A percentile compares a stretch with the other conserved stretches of the same genome.
Conservation (phyloP, 2,113 vertebrate species). For the Dromas ardeola region DNA sequence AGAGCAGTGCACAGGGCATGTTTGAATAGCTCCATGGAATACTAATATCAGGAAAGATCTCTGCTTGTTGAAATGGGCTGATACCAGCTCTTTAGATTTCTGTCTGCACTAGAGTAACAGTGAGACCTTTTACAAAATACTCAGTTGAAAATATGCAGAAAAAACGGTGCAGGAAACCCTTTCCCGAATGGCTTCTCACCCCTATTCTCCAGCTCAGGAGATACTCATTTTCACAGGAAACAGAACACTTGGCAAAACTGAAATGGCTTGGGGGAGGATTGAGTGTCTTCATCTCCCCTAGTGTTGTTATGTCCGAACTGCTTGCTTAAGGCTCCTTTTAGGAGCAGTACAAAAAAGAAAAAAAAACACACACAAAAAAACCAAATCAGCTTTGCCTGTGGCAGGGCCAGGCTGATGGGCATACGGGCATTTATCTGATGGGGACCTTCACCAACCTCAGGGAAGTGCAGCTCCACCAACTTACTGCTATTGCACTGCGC, state of each 20-base stretch:
- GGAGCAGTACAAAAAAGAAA: background rate
- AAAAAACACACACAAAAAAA: too few relatives aligned
- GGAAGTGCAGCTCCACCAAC: background rate
- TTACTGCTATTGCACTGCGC: fast-evolving
- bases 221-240: background rate
- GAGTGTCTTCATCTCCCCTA: background rate
- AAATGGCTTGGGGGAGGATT: background rate
- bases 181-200: background rate
- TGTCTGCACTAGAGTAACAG: background rate
- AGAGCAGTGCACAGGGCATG: background rate
- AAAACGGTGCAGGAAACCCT: background rate
- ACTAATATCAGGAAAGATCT: background rate
- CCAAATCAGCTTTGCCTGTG: background rate
- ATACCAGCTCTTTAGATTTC: background rate
- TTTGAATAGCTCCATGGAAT: background rate
- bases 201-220: background rate
- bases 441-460: background rate
- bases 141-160: background rate
- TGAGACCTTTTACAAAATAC: background rate
- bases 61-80: background rate
- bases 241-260: background rate
- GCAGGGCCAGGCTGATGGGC: background rate
- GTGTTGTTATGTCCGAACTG: fast-evolving
- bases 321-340: background rate
- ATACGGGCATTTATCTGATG: background rate